phyloP scores from a whole-genome alignment of 2,888 invertebrate genomes.

The Alitta virens region DNA sequence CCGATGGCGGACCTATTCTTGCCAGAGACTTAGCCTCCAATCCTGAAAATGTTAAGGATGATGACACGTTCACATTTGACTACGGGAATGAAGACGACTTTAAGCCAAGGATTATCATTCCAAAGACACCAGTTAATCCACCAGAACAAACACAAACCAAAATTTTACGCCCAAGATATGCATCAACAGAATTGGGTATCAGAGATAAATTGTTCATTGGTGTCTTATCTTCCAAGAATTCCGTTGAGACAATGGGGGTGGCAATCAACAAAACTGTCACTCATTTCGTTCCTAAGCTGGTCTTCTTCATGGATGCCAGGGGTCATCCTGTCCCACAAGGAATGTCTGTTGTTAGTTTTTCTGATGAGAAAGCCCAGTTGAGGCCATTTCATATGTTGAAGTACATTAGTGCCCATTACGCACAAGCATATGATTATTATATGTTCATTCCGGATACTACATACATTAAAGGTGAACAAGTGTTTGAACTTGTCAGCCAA shows the following conservation, averaged over 20 bases:
- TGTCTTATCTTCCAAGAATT: conserved; percentile 66
- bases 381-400: conserved; percentile 85
- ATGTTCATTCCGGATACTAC: conserved; percentile 81
- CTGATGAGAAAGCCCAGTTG: conserved; percentile 70
- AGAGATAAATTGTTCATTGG: conserved; percentile 84
- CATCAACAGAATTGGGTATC: conserved; percentile 92
- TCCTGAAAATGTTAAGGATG: background rate
- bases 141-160: conserved; percentile 24
- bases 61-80: conserved; percentile 5
- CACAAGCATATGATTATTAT: conserved; percentile 90
- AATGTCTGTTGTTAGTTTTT: conserved; percentile 75
- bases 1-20: no score
- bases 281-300: conserved; percentile 78
- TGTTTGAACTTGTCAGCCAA: conserved; percentile 71
- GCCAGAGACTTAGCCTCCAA: no score
- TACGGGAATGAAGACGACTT: conserved; percentile 32
- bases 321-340: conserved; percentile 33
- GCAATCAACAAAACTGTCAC: conserved; percentile 88
- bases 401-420: conserved; percentile 84
- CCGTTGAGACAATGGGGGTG: conserved; percentile 67
- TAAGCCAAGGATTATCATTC: conserved; percentile 35
- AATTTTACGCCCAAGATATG: conserved; percentile 79
- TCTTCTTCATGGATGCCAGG: conserved; percentile 68
- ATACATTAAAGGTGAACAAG: conserved; percentile 77
- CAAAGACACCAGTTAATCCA: conserved; percentile 11